phyloP scores from a whole-genome alignment of 2,113 vertebrate genomes.

The Ahaetulla prasina region DNA sequence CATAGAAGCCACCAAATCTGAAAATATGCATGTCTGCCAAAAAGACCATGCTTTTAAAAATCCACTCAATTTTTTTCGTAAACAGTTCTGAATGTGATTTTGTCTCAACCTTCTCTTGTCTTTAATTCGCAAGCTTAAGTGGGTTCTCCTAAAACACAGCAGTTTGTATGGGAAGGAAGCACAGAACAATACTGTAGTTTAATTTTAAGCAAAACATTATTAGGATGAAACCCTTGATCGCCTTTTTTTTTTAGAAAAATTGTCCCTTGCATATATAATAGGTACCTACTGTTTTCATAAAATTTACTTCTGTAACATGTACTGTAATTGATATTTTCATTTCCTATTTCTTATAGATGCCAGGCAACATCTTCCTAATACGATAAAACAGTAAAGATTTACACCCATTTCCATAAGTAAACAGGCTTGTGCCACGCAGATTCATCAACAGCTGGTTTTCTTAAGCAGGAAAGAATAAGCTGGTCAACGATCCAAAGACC shows the following conservation, averaged over 20 bases:
- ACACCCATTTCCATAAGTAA: slow-evolving; percentile 9
- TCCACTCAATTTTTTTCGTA: not conserved
- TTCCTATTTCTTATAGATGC: not conserved
- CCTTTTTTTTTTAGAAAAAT: not conserved
- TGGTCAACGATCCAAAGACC: not conserved
- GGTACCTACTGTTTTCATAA: not conserved
- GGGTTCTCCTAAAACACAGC: not conserved
- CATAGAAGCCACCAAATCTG: not conserved
- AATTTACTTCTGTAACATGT: fast-evolving
- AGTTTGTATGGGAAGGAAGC: fast-evolving
- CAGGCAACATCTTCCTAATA: not conserved
- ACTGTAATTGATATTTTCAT: not conserved
- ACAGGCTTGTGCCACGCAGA: not conserved
- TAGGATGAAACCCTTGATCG: not conserved
- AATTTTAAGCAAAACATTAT: not conserved
- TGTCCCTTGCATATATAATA: not conserved
- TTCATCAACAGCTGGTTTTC: not conserved
- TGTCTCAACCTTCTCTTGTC: not conserved
- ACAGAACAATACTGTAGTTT: not conserved
- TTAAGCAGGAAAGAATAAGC: not conserved
- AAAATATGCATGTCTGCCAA: not conserved
- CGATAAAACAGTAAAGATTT: not conserved
- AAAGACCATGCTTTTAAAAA: not conserved
- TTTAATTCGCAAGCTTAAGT: fast-evolving
- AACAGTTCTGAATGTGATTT: not conserved